phyloP scores from a whole-genome alignment of 1,140 invertebrate genomes.

The Tetragonula clypearis region DNA sequence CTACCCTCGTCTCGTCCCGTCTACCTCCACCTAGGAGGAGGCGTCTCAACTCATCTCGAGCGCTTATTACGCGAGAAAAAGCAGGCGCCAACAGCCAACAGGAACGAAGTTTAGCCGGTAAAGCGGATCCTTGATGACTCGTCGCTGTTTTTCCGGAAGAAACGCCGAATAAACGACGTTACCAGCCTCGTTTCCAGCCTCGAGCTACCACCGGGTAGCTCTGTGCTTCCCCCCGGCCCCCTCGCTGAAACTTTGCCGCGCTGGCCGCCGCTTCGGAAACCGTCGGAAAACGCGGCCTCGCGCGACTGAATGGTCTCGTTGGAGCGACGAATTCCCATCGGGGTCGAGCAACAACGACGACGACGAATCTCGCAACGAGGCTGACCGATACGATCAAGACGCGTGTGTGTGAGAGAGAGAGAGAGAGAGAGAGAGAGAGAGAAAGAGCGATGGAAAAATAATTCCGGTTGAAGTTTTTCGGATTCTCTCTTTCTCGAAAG shows the following conservation, averaged over 20 bases:
- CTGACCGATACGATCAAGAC: too few species aligned
- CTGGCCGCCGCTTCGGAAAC: background rate
- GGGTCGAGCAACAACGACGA: too few species aligned
- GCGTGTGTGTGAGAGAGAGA: too few species aligned
- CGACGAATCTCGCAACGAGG: background rate
- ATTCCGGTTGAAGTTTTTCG: conserved; percentile 15
- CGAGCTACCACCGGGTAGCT: conserved; percentile 21
- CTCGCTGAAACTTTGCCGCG: conserved; percentile 20
- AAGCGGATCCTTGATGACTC: conserved; percentile 63
- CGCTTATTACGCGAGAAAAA: conserved; percentile 28
- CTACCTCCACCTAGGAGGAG: too few species aligned
- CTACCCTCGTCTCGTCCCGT: background rate
- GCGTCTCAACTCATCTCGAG: conserved; percentile 18
- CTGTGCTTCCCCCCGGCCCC: background rate
- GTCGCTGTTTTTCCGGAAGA: conserved; percentile 58
- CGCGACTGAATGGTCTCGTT: background rate
- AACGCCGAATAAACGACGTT: conserved; percentile 54
- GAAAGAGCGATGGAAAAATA: conserved; percentile 43
- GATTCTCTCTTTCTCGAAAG: conserved; percentile 1
- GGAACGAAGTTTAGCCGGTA: conserved; percentile 58
- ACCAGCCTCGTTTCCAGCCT: conserved; percentile 49
- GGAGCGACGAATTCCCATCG: too few species aligned
- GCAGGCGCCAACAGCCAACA: conserved; percentile 4
- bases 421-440: too few species aligned
- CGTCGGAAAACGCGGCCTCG: too few species aligned